Conservation (phyloP, 1,140 invertebrate species). For the Penaeus japonicus region DNA sequence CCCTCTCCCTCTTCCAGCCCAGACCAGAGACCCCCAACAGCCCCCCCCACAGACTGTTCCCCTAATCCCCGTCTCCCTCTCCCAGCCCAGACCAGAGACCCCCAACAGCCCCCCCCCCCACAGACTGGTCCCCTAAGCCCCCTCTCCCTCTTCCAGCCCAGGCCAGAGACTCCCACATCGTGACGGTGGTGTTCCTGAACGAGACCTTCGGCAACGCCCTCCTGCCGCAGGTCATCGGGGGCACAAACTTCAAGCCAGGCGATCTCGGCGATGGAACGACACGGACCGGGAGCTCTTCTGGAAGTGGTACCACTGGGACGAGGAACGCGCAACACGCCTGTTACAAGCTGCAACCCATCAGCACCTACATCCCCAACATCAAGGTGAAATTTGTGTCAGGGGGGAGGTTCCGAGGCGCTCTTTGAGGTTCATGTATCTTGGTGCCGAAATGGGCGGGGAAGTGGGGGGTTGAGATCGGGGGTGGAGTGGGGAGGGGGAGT, state of each 20-base stretch:
- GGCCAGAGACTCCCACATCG: slow-evolving; percentile 75
- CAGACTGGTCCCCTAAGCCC: not conserved
- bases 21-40: too few species aligned
- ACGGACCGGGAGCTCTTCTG: slow-evolving; percentile 70
- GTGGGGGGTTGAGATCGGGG: too few species aligned
- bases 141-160: slow-evolving; percentile 68
- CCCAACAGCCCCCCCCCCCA: not conserved
- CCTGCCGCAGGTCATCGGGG: slow-evolving; percentile 78
- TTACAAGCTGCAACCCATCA: slow-evolving; percentile 74
- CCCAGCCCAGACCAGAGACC: too few species aligned
- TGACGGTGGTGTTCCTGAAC: slow-evolving; percentile 78
- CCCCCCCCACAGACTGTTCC: too few species aligned
- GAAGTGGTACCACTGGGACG: slow-evolving; percentile 77
- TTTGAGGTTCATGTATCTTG: too few species aligned
- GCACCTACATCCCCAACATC: slow-evolving; percentile 67
- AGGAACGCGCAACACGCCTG: slow-evolving; percentile 76
- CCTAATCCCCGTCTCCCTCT: too few species aligned
- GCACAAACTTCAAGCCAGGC: slow-evolving; percentile 79
- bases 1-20: too few species aligned
- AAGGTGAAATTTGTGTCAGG: not conserved
- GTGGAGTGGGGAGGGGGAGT: too few species aligned
- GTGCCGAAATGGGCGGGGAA: too few species aligned
- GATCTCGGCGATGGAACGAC: slow-evolving; percentile 69
- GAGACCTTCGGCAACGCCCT: slow-evolving; percentile 78
- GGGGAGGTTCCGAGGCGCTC: too few species aligned